Conservation (phyloP, 1,140 invertebrate species). For the Microplitis demolitor region DNA sequence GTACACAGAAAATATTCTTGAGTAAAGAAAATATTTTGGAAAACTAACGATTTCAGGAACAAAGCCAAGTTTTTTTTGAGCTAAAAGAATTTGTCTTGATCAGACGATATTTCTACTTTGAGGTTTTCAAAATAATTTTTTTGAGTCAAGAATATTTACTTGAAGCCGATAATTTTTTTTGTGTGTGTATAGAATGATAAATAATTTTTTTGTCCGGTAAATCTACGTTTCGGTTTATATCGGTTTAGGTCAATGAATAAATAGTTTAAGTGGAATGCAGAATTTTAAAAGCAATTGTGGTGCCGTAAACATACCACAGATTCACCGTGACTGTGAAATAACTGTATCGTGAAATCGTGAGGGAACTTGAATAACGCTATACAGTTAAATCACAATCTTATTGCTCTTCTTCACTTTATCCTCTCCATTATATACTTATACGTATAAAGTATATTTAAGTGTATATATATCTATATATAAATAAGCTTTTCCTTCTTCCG, state of each 20-base stretch:
- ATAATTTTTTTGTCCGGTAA: too few species aligned
- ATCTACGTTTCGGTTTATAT: too few species aligned
- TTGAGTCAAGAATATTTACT: too few species aligned
- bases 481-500: slow-evolving; percentile 4
- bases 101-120: too few species aligned
- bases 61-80: too few species aligned
- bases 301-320: background rate
- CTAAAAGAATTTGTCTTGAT: too few species aligned
- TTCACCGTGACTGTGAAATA: slow-evolving; percentile 11
- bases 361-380: background rate
- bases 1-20: too few species aligned
- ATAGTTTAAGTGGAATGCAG: background rate
- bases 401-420: background rate
- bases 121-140: too few species aligned
- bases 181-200: too few species aligned
- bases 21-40: too few species aligned
- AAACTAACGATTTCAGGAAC: too few species aligned
- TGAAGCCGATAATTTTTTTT: too few species aligned
- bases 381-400: slow-evolving; percentile 12
- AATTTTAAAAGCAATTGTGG: background rate
- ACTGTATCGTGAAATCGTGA: slow-evolving; percentile 22
- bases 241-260: background rate
- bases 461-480: background rate
- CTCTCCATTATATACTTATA: background rate
- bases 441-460: background rate